Base-by-base conservation (phyloP, 2,113 vertebrate species). In the Nesoenas mayeri region DNA sequence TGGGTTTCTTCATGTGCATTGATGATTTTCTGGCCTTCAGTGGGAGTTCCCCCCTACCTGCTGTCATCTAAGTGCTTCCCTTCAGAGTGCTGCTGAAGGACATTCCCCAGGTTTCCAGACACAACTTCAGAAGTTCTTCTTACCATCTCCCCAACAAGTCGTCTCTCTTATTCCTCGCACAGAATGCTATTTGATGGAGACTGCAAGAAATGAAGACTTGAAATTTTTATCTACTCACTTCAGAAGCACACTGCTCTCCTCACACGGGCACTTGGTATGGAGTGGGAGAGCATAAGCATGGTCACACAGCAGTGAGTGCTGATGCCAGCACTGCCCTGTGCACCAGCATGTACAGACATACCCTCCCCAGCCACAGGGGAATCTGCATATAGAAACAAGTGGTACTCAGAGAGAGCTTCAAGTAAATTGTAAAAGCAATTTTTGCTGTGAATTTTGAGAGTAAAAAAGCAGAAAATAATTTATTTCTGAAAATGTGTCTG, bases 231-330 rank as follows among this genome's bases (percentile, higher is more conserved):
- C 64, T 9, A 22, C 65, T 65, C 25, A 47, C 25, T 74, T 81
- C 34, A 72, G 28, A 85, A 82, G 51, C 28, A 60, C 29, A 24
- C 13, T 61, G 36, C 22, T 44, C 4, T 53, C 20, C 34, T 82
- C 22, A 60, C 22, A 24, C 1, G 24, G 31, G 42, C 10, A n/a
- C 28, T 40, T 58, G 13, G 24, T 65, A 9, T 69, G 50, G 48
- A 69, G 36, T 22, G 9, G 44, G 18, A 84, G 17, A 57, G 7
- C 0, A 3, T 7, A 51, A 31, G 21, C 32, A 64, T 0, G 1
- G 75, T 15, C 44, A 66, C 32, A n/a, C 7, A 75, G 57, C 29
- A 72, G 10, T 3, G 15, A 85, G 11, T 82, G 50, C n/a, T 5
- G 2, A 28, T 36, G 42, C 17, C 58, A 58, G 15, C 12, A 1